phyloP scores from a whole-genome alignment of 2,113 vertebrate genomes.

The Pachypanchax playfairii region DNA sequence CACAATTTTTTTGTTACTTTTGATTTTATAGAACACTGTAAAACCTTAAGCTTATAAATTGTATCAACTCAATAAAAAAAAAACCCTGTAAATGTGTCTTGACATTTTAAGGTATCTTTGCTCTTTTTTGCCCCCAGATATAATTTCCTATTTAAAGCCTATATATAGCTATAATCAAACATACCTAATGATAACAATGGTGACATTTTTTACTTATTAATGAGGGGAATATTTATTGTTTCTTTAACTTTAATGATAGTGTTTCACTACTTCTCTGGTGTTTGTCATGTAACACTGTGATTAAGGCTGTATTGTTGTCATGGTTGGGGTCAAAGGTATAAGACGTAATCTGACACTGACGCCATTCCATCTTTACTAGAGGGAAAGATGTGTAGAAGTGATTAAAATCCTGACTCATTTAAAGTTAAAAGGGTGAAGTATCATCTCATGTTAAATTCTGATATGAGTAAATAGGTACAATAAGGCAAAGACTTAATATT shows the following conservation, averaged over 20 bases:
- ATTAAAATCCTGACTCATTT: not conserved
- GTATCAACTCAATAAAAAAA: no score
- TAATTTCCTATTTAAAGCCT: no score
- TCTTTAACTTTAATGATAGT: no score
- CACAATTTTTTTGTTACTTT: not conserved
- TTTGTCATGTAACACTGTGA: not conserved
- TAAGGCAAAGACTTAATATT: constrained; percentile 2
- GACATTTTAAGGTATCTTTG: not conserved
- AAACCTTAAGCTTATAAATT: no score
- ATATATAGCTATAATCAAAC: no score
- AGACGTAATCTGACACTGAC: not conserved
- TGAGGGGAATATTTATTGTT: no score
- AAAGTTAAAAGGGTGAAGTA: not conserved
- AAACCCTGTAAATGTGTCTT: no score
- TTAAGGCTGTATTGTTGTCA: not conserved
- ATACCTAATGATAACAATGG: no score
- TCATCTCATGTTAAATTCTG: constrained; percentile 16
- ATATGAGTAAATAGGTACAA: not conserved
- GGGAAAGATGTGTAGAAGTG: fast-evolving
- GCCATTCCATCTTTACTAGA: not conserved
- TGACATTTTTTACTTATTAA: no score
- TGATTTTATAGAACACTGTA: no score
- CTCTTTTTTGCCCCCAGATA: no score
- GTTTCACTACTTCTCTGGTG: not conserved
- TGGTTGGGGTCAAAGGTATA: constrained; percentile 10